Percentiles rank a stretch among this genome's conserved stretches.
These are phyloP conservation scores for Conus ventricosus DNA, from an alignment of 1,140 invertebrate species.

Conservation along the genomic window DNA sequence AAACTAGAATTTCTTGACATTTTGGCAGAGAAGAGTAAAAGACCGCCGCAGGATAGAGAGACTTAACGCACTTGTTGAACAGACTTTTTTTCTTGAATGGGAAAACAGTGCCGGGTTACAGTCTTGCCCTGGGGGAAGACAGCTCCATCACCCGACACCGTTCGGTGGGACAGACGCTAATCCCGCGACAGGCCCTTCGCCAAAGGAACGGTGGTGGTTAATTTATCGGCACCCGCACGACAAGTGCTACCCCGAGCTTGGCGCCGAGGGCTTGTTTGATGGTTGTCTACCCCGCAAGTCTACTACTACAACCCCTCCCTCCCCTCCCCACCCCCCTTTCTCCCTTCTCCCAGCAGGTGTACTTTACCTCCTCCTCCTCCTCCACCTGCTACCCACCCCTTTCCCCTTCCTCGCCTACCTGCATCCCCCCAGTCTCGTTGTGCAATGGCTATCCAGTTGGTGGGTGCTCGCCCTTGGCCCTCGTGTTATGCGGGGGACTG, in stretches of 20 bases:
- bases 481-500: neutral
- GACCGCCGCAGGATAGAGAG: too few relatives aligned
- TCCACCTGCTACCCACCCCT: neutral
- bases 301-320: neutral
- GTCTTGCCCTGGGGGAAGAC: neutral
- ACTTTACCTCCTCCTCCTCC: neutral
- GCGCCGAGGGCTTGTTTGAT: conserved; percentile 16
- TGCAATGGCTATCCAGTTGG: neutral
- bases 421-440: neutral
- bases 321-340: neutral
- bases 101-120: too few relatives aligned
- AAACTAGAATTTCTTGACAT: too few relatives aligned
- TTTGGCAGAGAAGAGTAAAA: too few relatives aligned
- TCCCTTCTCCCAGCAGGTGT: too few relatives aligned
- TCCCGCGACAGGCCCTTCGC: neutral
- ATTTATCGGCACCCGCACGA: conserved; percentile 25
- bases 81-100: too few relatives aligned
- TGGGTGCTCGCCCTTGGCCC: neutral
- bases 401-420: neutral
- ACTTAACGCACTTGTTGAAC: too few relatives aligned
- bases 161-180: conserved; percentile 3
- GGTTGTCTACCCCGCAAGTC: conserved; percentile 4
- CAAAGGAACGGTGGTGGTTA: conserved; percentile 13
- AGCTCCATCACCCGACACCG: neutral
- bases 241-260: conserved; percentile 2